Evolutionary conservation across 2,888 invertebrate genomes (phyloP), one percentile per base, ranked within the genome.

Genomic region (Hirtodrosophila confusa): DNA sequence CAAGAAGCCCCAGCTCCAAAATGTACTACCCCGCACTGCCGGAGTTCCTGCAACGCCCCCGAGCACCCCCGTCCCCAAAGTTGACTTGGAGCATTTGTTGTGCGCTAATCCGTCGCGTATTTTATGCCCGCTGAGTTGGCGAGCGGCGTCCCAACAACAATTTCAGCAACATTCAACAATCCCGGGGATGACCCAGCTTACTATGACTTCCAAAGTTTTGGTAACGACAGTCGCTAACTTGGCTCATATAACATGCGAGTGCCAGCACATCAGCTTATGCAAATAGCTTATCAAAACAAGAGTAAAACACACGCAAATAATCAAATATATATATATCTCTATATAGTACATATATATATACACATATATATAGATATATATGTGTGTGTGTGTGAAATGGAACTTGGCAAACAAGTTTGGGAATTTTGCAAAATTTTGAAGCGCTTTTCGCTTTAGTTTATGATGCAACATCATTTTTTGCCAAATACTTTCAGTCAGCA

Each of bases 51-150:
- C 17, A n/a, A n/a, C n/a, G n/a, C n/a, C n/a, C 45, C 37, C 12
- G 5, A 11, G 24, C 9, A 7, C 27, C 33, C 24, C 33, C 33
- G 4, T 41, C 31, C 17, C 17, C 17, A 17, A 31, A 10, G n/a
- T n/a, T 1, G 27, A 27, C 43, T 61, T 6, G 6, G 39, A 43
- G 43, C 67, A 61, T 61, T 79, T 83, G 76, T 77, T 84, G 72
- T 75, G 62, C 78, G 68, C 80, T 86, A 86, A 82, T 87, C 82
- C 85, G 51, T 78, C 85, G 78, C 85, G 85, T 75, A 86, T 72
- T 86, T 80, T 70, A 69, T 79, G 70, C 6, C 84, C 54, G 61
- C 53, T 76, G 62, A 73, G 67, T 69, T 79, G 73, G 73, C 74
- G 58, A 60, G 63, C 51, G 62, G 36, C 51, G 64, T n/a, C n/a